Conservation (phyloP, 2,113 vertebrate genomes). For the Protobothrops flavoviridis region DNA sequence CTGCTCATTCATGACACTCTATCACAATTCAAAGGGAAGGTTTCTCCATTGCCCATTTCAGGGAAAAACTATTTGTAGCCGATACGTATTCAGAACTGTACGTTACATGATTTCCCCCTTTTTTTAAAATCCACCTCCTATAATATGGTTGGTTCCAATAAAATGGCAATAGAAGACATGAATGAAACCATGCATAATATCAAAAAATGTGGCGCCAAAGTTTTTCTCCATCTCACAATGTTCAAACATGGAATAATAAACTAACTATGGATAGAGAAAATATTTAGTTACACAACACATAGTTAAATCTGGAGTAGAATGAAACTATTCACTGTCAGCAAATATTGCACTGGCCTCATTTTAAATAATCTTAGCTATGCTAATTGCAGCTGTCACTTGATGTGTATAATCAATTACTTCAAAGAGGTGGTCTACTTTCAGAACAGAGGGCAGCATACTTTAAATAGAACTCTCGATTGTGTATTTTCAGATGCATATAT, state of each 20-base stretch:
- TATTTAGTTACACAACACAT: background rate
- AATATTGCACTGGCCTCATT: background rate
- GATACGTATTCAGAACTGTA: background rate
- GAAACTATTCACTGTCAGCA: background rate
- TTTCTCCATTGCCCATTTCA: conserved; percentile 1
- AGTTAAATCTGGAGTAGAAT: background rate
- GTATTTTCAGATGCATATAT: background rate
- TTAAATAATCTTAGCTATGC: background rate
- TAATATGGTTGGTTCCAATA: background rate
- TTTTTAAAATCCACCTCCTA: background rate
- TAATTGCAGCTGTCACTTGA: background rate
- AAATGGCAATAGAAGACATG: background rate
- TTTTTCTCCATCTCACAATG: background rate
- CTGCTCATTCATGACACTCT: conserved; percentile 37
- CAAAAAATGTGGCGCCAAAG: background rate
- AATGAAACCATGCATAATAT: background rate
- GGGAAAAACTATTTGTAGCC: background rate
- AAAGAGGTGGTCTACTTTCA: background rate
- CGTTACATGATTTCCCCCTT: background rate
- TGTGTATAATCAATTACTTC: background rate
- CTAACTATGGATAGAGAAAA: background rate
- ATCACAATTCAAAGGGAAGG: conserved; percentile 34
- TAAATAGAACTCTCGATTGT: background rate
- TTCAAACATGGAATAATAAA: background rate
- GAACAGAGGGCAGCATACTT: background rate